Conservation (phyloP, 2,113 vertebrate genomes). For the Hippocampus zosterae region DNA sequence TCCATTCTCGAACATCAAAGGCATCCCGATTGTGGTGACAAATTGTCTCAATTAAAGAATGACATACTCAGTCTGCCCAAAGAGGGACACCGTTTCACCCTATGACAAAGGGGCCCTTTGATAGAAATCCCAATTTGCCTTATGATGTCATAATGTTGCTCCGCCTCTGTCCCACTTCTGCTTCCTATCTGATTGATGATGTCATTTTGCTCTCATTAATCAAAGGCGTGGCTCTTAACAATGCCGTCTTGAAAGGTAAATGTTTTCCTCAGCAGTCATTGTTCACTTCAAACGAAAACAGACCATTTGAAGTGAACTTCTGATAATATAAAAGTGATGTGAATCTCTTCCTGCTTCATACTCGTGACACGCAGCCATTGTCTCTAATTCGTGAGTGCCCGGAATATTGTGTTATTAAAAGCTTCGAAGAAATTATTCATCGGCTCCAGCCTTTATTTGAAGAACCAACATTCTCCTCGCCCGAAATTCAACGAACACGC, state of each 20-base stretch:
- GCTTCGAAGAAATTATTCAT: too few relatives aligned
- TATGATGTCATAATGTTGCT: constrained; percentile 1
- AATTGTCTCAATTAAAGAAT: neutral
- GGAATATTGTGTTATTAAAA: too few relatives aligned
- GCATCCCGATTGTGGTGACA: too few relatives aligned
- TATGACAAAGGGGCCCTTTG: constrained; percentile 5
- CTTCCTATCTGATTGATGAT: constrained; percentile 1
- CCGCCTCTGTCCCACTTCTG: neutral
- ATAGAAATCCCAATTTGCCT: neutral
- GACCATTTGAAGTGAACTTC: too few relatives aligned
- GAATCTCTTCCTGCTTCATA: too few relatives aligned
- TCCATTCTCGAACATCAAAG: neutral
- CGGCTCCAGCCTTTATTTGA: too few relatives aligned
- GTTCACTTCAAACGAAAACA: neutral
- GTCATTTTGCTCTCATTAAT: neutral
- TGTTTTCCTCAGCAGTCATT: neutral
- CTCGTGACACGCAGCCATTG: too few relatives aligned
- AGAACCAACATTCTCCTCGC: too few relatives aligned
- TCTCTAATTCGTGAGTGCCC: too few relatives aligned
- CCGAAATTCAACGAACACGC: too few relatives aligned
- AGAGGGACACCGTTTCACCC: neutral
- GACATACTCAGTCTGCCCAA: neutral
- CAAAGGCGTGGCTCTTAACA: neutral
- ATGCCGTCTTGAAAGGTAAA: neutral
- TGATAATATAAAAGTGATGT: too few relatives aligned